Base-by-base conservation (phyloP, 1,140 invertebrate genomes). In the Drosophila burlai region DNA sequence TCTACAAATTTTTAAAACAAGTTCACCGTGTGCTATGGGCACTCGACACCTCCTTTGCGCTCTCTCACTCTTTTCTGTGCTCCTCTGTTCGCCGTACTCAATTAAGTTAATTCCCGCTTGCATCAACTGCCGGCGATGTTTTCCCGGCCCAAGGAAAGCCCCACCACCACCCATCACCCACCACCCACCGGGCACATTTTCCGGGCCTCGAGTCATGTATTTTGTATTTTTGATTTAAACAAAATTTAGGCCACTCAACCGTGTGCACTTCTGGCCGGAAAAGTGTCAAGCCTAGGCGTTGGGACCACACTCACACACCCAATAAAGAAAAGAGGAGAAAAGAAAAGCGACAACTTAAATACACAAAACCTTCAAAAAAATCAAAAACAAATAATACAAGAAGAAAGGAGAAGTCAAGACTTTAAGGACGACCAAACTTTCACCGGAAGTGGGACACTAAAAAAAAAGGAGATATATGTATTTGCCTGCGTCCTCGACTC, bases 91-190 rank as follows among this genome's bases (percentile, higher is more conserved):
- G 67, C 82, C 62, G 75, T 72, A 85, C 83, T 78, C 81, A 90
- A 89, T 90, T 89, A 89, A 81, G 38, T 90, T 90, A 90, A 89
- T 89, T 90, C 85, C 81, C 84, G 60, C 78, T 84, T 81, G 84
- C 74, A 87, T 74, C 77, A 49, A 26, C 47, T 49, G 47, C 15
- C 15, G 47, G 8, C 29, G 24, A n/a, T 49, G 47, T 49, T 29
- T 49, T 49, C 3, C 21, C 24, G 7, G 21, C 15, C 21, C 43
- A 13, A 0, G 18, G 2, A 45, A 21, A 45, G 4, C 16, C 6
- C 15, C 38, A 4, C 18, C 21, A 10, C 9, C 15, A 6, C n/a
- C 18, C 45, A 21, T 6, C 31, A 31, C 29, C 0, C 29, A 31
- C 29, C 29, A 7, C 29, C 29, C 29, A 1, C 29, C 10, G 2